Evolutionary conservation across 2,113 vertebrate genomes (phyloP).

Genomic region (Pluvianellus socialis): DNA sequence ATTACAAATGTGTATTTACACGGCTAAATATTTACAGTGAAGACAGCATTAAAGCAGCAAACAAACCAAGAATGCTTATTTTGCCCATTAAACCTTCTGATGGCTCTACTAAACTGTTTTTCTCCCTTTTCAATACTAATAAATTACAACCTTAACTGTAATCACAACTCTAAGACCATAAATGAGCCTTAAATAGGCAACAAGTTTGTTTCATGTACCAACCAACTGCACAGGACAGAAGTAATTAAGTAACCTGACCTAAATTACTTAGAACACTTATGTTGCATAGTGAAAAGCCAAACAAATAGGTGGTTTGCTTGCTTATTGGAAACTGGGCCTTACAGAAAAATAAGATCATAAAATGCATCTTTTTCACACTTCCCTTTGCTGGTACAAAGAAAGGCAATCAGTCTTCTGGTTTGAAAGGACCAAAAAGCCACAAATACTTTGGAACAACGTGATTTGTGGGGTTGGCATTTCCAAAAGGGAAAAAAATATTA

Average conservation of each 20-base stretch:
- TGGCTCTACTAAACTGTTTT: neutral
- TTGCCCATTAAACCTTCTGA: neutral
- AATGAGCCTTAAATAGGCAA: neutral
- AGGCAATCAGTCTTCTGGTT: neutral
- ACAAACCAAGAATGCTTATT: neutral
- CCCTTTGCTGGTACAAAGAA: neutral
- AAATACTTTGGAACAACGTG: neutral
- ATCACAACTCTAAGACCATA: neutral
- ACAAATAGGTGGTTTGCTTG: neutral
- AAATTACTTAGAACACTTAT: neutral
- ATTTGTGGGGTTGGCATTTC: neutral
- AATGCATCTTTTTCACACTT: neutral
- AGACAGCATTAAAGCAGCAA: neutral
- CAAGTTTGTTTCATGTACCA: neutral
- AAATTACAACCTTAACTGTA: neutral
- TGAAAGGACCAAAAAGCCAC: neutral
- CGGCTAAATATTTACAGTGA: neutral
- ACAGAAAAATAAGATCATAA: neutral
- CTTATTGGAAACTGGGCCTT: neutral
- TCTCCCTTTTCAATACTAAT: neutral
- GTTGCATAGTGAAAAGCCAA: neutral
- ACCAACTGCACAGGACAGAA: neutral
- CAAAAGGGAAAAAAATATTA: neutral
- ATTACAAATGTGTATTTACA: neutral
- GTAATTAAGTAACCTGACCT: neutral